phyloP scores from a whole-genome alignment of 1,140 invertebrate genomes.

The Diorhabda carinulata region DNA sequence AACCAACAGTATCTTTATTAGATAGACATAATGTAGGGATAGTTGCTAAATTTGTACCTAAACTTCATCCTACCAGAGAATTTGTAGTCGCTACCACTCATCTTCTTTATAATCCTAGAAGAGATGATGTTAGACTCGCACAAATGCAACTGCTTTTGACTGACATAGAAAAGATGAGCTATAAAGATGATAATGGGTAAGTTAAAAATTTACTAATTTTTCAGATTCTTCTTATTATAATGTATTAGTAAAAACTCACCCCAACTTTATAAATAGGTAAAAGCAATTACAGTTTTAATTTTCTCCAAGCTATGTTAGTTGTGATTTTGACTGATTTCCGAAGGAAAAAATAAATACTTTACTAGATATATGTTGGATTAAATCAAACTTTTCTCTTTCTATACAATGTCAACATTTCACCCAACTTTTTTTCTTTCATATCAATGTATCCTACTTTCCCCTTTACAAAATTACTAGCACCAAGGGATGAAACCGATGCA shows the following conservation, averaged over 20 bases:
- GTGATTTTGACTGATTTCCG: no score
- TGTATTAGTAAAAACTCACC: no score
- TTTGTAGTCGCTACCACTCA: constrained; percentile 88
- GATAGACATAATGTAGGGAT: constrained; percentile 86
- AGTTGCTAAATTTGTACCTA: constrained; percentile 67
- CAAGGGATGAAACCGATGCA: no score
- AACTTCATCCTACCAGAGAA: constrained; percentile 48
- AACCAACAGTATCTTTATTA: constrained; percentile 54
- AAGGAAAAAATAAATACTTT: no score
- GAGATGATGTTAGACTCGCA: constrained; percentile 83
- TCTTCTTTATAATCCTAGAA: constrained; percentile 85
- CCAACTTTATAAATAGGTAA: no score
- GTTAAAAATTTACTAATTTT: background rate
- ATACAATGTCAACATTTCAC: no score
- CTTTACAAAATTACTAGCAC: no score
- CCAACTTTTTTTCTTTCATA: background rate
- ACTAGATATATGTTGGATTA: no score
- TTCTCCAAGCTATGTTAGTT: no score
- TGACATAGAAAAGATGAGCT: constrained; percentile 78
- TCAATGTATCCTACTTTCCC: background rate
- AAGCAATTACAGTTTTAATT: no score
- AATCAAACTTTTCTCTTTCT: no score
- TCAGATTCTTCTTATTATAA: no score
- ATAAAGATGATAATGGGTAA: constrained; percentile 23
- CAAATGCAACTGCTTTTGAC: constrained; percentile 77